Evolutionary conservation across 2,888 invertebrate genomes (phyloP), one percentile per base, ranked within the genome.

Genomic region (Eledona agricola): DNA sequence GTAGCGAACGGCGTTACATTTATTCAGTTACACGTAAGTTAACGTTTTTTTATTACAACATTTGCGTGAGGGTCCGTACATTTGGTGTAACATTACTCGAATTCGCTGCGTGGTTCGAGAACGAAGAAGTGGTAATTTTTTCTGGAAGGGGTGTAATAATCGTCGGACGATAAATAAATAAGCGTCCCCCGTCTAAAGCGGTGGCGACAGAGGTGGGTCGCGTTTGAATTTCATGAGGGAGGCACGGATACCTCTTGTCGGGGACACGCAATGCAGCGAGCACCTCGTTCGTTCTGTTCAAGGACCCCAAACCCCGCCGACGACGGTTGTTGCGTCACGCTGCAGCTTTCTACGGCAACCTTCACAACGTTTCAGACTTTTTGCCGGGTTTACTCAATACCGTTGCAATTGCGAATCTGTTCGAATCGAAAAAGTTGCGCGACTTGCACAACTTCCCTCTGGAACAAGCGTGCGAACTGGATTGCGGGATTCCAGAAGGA

Each of bases 261-360:
- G n/a, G n/a, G 58, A 22, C 43, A 46, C 25, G 51, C 51, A 35
- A 35, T 46, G 46, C 31, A 51, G 11, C 46, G 46, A 13, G 26
- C 6, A 46, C 45, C 25, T 35, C 31, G 20, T 31, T 35, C 31
- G 20, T 52, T 15, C 29, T 34, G 51, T 38, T 46, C 55, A 50
- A 55, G 55, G 49, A 45, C 45, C 55, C n/a, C 26, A 50, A 31
- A 43, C 45, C 46, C 43, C 55, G 49, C 6, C 45, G 20, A 9
- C 22, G 35, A 9, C 29, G 29, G 19, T 16, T 32, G 43, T 51
- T 51, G 34, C 51, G 43, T 45, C 51, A 51, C 37, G 28, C 42
- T 45, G 43, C 58, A 51, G 55, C 56, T 56, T 56, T 56, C 56
- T 56, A 56, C 38, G 25, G 26, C 40, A 56, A 49, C 56, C 56